Conservation (phyloP, 1,140 invertebrate genomes). For the Dendrolimus kikuchii region DNA sequence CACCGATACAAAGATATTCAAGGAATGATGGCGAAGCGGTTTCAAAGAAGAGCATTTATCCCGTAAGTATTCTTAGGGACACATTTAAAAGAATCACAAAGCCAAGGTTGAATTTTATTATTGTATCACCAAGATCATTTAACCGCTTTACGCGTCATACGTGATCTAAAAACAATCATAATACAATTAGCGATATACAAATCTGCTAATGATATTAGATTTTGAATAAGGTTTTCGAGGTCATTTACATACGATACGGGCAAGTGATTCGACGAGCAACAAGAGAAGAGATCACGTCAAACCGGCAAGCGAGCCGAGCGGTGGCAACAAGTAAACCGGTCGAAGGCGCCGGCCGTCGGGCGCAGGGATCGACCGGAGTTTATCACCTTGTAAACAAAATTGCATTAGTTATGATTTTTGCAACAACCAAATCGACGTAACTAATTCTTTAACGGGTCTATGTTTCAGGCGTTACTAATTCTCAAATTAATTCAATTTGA, state of each 20-base stretch:
- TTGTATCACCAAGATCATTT: background rate
- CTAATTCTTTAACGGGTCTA: background rate
- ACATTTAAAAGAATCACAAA: constrained; percentile 24
- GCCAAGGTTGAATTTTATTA: constrained; percentile 29
- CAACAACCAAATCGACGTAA: constrained; percentile 3
- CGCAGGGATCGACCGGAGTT: constrained; percentile 47
- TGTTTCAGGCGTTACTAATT: background rate
- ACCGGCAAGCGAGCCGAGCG: constrained; percentile 55
- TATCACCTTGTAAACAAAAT: constrained; percentile 68
- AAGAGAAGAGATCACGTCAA: constrained; percentile 63
- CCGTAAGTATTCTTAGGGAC: constrained; percentile 21
- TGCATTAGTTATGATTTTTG: constrained; percentile 53
- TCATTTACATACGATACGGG: constrained; percentile 60
- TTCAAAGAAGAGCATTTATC: constrained; percentile 41
- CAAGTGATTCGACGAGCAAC: constrained; percentile 47
- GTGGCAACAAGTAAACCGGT: constrained; percentile 64
- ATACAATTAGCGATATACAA: too few species aligned
- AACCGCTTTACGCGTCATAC: too few species aligned
- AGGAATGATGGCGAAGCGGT: constrained; percentile 52
- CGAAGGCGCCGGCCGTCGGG: constrained; percentile 53
- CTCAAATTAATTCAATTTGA: background rate
- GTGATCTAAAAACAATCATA: too few species aligned
- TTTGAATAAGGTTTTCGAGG: constrained; percentile 44
- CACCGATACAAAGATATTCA: constrained; percentile 63
- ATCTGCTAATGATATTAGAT: constrained; percentile 12